Percentiles rank a stretch among this genome's conserved stretches.
Conservation (phyloP, 2,888 invertebrate species). For the Mechanitis mazaeus region DNA sequence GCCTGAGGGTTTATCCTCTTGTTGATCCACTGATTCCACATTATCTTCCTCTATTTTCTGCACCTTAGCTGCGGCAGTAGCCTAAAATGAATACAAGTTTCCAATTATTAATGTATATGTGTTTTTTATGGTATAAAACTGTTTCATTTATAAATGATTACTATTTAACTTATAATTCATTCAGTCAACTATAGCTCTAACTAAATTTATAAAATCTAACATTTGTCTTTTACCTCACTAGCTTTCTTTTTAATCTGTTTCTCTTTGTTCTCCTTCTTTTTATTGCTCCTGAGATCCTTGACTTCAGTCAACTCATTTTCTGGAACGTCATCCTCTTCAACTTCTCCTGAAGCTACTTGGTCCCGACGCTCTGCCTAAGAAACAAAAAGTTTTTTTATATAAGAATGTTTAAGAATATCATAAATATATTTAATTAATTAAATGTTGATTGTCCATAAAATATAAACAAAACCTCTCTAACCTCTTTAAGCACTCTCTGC, state of each 20-base stretch:
- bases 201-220: not conserved
- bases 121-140: no score
- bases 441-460: not conserved
- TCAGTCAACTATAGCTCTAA: not conserved
- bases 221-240: slow-evolving; percentile 43
- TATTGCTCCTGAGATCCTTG: slow-evolving; percentile 70
- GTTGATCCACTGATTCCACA: slow-evolving; percentile 58
- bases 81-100: slow-evolving; percentile 35
- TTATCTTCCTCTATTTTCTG: slow-evolving; percentile 55
- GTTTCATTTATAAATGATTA: no score
- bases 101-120: not conserved
- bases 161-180: no score
- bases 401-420: slow-evolving; percentile 22
- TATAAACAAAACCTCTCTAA: slow-evolving; percentile 23
- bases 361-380: slow-evolving; percentile 58
- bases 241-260: slow-evolving; percentile 68
- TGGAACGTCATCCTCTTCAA: slow-evolving; percentile 45
- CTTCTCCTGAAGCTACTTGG: slow-evolving; percentile 46
- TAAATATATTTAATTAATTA: not conserved
- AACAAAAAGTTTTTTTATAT: not conserved
- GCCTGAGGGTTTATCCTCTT: slow-evolving; percentile 51
- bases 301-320: slow-evolving; percentile 62
- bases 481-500: slow-evolving; percentile 69
- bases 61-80: slow-evolving; percentile 45
- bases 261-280: slow-evolving; percentile 72